Conservation (phyloP, 2,888 invertebrate genomes). For the Agriotes lineatus region DNA sequence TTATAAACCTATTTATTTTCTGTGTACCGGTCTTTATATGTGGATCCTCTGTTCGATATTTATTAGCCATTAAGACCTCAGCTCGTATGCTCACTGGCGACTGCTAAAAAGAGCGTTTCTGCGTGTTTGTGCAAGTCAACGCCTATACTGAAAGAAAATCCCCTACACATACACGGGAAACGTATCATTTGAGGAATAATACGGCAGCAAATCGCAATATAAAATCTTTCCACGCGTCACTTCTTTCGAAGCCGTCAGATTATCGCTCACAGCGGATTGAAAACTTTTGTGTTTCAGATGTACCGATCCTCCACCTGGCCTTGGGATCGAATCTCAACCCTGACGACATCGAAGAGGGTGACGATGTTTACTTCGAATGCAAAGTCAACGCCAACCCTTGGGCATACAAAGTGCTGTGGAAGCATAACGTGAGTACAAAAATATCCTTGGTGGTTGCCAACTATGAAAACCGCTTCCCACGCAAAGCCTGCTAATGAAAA, state of each 20-base stretch:
- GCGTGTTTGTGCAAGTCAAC: not conserved
- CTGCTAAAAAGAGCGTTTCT: not conserved
- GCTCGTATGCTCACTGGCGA: no score
- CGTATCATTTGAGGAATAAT: slow-evolving; percentile 49
- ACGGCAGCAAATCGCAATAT: slow-evolving; percentile 56
- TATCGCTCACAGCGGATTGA: slow-evolving; percentile 56
- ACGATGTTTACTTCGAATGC: slow-evolving; percentile 86
- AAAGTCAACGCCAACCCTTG: slow-evolving; percentile 82
- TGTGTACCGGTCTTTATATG: no score
- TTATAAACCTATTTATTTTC: no score
- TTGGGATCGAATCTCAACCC: slow-evolving; percentile 83
- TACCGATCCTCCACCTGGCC: slow-evolving; percentile 77
- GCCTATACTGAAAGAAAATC: slow-evolving; percentile 24
- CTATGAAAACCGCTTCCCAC: slow-evolving; percentile 17
- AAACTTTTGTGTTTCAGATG: slow-evolving; percentile 69
- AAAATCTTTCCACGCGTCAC: slow-evolving; percentile 57
- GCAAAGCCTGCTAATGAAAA: slow-evolving; percentile 23
- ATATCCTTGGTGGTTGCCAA: slow-evolving; percentile 9
- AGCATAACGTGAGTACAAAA: slow-evolving; percentile 78
- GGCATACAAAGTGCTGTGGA: slow-evolving; percentile 85
- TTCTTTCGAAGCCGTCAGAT: slow-evolving; percentile 51
- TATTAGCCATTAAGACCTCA: no score
- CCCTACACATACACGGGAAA: slow-evolving; percentile 8
- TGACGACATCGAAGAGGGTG: slow-evolving; percentile 84
- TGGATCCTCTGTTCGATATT: not conserved